Evolutionary conservation across 2,888 invertebrate genomes (phyloP), one percentile per base, ranked within the genome.

Genomic region (Metacarcinus magister): DNA sequence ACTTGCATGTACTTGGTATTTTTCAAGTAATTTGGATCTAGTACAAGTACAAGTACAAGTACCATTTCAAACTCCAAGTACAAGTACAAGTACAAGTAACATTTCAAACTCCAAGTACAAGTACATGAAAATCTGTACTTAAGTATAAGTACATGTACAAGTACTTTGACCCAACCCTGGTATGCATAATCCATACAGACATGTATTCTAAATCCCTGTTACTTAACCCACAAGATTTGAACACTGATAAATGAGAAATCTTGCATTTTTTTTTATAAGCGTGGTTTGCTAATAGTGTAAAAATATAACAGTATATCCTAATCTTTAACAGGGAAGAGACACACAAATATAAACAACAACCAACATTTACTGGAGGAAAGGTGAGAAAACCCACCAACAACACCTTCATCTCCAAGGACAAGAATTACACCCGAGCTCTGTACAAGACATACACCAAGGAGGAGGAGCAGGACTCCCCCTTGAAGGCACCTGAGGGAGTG

Each of bases 341-440:
- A 32, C 32, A 43, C 8, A 60, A 67, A 43, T 60, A 43, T 8
- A 60, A 67, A 43, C n/a, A 46, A 60, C 13, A 82, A 46, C 75
- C n/a, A 10, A 10, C 28, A n/a, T 23, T n/a, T 28, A 10, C 28
- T 28, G 44, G 19, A 54, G 92, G 28, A 7, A 60, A 23, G 23
- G 19, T 39, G 32, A n/a, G 3, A 54, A 60, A 60, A 23, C 3
- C 28, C 7, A 16, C 39, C 28, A 8, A 13, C 23, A 32, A 60
- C 54, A 75, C 28, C n/a, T 92, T 54, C 23, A 54, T 28, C 44
- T 19, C 39, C 2, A 39, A 60, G 13, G 54, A 92, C 19, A 82
- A 91, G 4, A 54, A 93, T 32, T 96, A 95, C 43, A 95, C 44
- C n/a, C 93, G 75, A n/a, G 93, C 90, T 67, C 8, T 96, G 13